These are phyloP conservation scores for Cynaeus angustus DNA, from an alignment of 2,888 invertebrate genomes.

Conservation along the genomic window DNA sequence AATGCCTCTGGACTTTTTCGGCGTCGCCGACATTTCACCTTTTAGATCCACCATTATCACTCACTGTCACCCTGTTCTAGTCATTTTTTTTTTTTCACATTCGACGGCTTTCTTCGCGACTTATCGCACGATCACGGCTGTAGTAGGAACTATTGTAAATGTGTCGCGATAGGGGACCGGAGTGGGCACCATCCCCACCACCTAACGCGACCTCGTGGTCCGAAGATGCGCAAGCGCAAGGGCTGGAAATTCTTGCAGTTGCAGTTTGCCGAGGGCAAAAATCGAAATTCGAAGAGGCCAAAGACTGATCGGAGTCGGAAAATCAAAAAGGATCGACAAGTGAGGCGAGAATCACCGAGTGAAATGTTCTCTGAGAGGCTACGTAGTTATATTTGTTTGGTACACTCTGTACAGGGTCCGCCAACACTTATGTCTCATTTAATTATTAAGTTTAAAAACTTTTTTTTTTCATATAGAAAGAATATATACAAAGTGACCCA, in stretches of 20 bases:
- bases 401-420: too few relatives aligned
- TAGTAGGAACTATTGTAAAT: conserved; percentile 17
- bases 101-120: conserved; percentile 8
- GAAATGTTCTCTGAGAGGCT: too few relatives aligned
- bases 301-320: too few relatives aligned
- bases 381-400: too few relatives aligned
- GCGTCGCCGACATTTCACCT: conserved; percentile 65
- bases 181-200: conserved; percentile 43
- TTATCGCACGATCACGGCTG: conserved; percentile 7
- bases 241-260: neutral
- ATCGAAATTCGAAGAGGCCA: neutral
- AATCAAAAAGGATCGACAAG: too few relatives aligned
- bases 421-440: too few relatives aligned
- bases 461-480: too few relatives aligned
- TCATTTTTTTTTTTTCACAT: conserved; percentile 13
- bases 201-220: conserved; percentile 56
- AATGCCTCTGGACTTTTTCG: conserved; percentile 68
- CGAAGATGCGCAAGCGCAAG: conserved; percentile 53
- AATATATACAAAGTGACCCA: too few relatives aligned
- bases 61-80: conserved; percentile 4
- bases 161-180: conserved; percentile 20
- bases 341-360: too few relatives aligned
- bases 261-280: neutral
- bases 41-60: conserved; percentile 68
- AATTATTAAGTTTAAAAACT: too few relatives aligned